phyloP scores from a whole-genome alignment of 1,140 invertebrate genomes.

The Drosophila cardini region DNA sequence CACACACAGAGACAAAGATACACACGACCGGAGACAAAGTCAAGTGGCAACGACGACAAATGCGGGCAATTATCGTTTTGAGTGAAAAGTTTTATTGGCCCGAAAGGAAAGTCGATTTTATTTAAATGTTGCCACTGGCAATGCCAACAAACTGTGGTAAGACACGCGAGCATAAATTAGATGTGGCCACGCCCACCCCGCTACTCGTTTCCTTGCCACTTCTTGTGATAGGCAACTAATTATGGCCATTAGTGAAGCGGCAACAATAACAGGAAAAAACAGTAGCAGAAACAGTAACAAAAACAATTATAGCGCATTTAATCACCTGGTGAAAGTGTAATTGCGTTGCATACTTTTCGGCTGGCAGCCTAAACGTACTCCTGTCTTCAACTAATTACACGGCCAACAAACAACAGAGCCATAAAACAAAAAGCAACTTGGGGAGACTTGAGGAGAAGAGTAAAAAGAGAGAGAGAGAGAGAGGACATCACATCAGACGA shows the following conservation, averaged over 20 bases:
- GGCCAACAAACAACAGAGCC: slow-evolving; percentile 35
- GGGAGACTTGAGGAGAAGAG: slow-evolving; percentile 5
- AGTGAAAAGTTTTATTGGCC: slow-evolving; percentile 82
- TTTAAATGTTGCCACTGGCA: slow-evolving; percentile 73
- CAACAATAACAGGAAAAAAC: slow-evolving; percentile 19
- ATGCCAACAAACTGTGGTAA: slow-evolving; percentile 53
- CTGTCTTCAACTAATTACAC: slow-evolving; percentile 51
- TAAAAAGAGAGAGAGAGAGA: background rate
- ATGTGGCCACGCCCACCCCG: background rate
- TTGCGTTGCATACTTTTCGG: slow-evolving; percentile 78
- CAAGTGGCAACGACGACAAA: slow-evolving; percentile 69
- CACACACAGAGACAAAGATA: slow-evolving; percentile 21
- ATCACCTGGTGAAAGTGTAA: slow-evolving; percentile 84
- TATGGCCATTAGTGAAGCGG: slow-evolving; percentile 69
- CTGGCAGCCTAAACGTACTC: slow-evolving; percentile 11
- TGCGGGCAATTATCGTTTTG: slow-evolving; percentile 81
- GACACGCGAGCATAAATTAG: slow-evolving; percentile 77
- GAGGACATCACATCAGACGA: slow-evolving; percentile 11
- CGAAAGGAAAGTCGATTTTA: slow-evolving; percentile 58
- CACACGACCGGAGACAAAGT: slow-evolving; percentile 42
- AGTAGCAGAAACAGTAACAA: slow-evolving; percentile 49
- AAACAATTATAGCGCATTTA: slow-evolving; percentile 84
- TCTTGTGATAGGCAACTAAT: slow-evolving; percentile 60
- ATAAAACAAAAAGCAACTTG: slow-evolving; percentile 49
- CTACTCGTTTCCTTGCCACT: background rate